Evolutionary conservation across 2,113 vertebrate species (phyloP), one percentile per base, ranked within the genome.

Genomic region (Anas platyrhynchos): DNA sequence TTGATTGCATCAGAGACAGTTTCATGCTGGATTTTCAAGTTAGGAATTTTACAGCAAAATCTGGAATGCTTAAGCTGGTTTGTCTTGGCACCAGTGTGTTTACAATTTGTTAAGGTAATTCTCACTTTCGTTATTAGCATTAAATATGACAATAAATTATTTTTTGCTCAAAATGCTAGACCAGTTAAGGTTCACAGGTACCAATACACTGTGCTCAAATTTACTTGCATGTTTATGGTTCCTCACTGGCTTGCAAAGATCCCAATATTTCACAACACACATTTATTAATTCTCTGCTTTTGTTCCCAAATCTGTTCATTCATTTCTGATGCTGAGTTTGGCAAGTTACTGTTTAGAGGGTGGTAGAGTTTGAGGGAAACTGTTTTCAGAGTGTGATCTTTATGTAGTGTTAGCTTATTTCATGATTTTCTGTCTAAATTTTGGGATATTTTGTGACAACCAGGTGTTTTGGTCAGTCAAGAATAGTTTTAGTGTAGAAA

Each of bases 111-210:
- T 63, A 32, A 61, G 71, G 62, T 83, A 86, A 95, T 65, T 91
- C 77, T 84, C 41, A 52, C 59, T 91, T 94, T 17, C 44, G 69
- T 43, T 11, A n/a, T 25, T 75, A 66, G 26, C 73, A 55, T 92
- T 91, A 86, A 62, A 91, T 95, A 93, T 88, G 56, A 89, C 93
- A 95, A 84, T 43, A 65, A 77, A 83, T 63, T 43, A 92, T 86
- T 17, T 88, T 83, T 84, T 85, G 22, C 56, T 93, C 20, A 63
- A 95, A 67, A 79, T 76, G 11, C 7, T 74, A 25, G 32, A 89
- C 38, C 44, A 95, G 79, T 75, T 92, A 54, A 77, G 54, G 55
- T 84, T 79, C 69, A 67, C 63, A 48, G 72, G 41, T 59, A 89
- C 80, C 54, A 86, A 68, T 1, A 21, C 18, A 84, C 73, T 6